Evolutionary conservation across 2,797 vertebrate genomes (phyloP).

Genomic region (Anomalospiza imberbis): DNA sequence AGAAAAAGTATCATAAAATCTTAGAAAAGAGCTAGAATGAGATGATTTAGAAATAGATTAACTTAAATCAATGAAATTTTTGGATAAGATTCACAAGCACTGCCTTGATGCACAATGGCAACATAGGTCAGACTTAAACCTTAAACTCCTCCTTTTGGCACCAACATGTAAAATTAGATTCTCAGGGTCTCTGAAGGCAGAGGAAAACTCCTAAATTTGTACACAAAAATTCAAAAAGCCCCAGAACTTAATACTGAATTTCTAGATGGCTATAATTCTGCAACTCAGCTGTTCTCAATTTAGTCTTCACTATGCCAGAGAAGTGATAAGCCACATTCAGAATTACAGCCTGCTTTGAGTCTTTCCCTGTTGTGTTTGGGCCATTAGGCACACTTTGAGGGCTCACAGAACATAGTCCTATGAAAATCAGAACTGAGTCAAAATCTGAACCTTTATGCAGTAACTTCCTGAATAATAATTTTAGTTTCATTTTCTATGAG

Average conservation of each 20-base stretch:
- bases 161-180: background rate
- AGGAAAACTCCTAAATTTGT: background rate
- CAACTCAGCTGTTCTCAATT: background rate
- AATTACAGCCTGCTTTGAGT: background rate
- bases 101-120: background rate
- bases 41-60: background rate
- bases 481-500: background rate
- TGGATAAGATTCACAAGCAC: background rate
- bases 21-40: background rate
- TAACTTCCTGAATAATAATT: background rate
- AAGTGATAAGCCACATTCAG: accelerated
- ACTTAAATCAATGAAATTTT: background rate
- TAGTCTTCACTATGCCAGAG: background rate
- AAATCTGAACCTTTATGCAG: background rate
- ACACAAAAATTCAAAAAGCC: background rate
- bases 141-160: background rate
- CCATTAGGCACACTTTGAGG: background rate
- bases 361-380: background rate
- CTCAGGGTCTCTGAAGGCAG: background rate
- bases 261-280: background rate
- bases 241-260: background rate
- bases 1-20: background rate
- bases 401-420: background rate
- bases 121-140: accelerated
- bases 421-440: background rate